Base-by-base conservation (phyloP, 2,113 vertebrate species). In the Lophius piscatorius region DNA sequence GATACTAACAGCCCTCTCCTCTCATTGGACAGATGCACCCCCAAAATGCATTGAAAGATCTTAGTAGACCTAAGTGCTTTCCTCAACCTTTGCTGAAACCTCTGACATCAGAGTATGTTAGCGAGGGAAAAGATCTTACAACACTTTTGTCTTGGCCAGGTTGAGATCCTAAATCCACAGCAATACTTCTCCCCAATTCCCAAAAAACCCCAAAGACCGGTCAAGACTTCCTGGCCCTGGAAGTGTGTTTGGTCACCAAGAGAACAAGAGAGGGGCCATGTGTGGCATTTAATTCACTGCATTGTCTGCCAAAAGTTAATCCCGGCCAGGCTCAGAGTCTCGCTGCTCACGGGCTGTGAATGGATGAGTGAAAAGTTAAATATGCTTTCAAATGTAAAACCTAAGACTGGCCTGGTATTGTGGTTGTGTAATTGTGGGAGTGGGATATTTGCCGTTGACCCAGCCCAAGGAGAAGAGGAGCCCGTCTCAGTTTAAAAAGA, bases 231-330 rank as follows among this genome's bases (percentile, higher is more conserved):
- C 77, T 81, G 79, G 80, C 75, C 84, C 74, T 87, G 71, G 73
- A 89, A 91, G 87, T 88, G 86, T 91, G 87, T 90, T 90, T 89
- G 87, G 88, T 87, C 87, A 83, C 83, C 78, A 73, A 83, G 80
- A 86, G 86, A 88, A 86, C 86, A 89, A 88, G 85, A 87, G 70
- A 65, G 78, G 78, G 82, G 83, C 84, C 86, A 89, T 90, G 87
- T 90, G 84, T 88, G 87, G 78, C 83, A 74, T 90, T 90, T 83
- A 91, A 89, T 91, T 91, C 90, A 80, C 81, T 66, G 73, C 85
- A 87, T 93, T 90, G 91, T 92, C 83, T 78, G 74, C 79, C 82
- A 81, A 61, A 87, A 92, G 89, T 91, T 94, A 93, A 94, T 92
- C 90, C 93, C 80, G 71, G 81, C 85, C 66, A 64, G 88, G 78